Base-by-base conservation (phyloP, 2,888 invertebrate species). In the Noctua comes region DNA sequence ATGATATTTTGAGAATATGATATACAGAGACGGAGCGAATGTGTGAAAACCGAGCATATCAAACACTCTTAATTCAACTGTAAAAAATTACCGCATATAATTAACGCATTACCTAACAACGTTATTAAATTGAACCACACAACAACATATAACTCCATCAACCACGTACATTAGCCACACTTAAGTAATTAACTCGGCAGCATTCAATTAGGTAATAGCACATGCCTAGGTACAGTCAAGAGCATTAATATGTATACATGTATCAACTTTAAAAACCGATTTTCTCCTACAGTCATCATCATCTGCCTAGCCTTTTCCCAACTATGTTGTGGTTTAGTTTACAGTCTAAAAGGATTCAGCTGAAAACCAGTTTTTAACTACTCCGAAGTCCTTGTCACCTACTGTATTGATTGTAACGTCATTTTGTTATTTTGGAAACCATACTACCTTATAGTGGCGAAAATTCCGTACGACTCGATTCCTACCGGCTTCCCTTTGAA, bases 21-120 rank as follows among this genome's bases (percentile, higher is more conserved):
- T n/a, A n/a, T n/a, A n/a, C n/a, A n/a, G n/a, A n/a, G n/a, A n/a
- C n/a, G n/a, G n/a, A n/a, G n/a, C n/a, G n/a, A n/a, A 10, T 24
- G 3, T 54, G 5, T n/a, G 13, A n/a, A n/a, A 57, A n/a, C n/a
- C 1, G n/a, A n/a, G 5, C 57, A 57, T 57, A 4, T 57, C n/a
- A n/a, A 57, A 11, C 11, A 54, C 54, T n/a, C 24, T 24, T 24
- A 10, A 54, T 57, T 57, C n/a, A n/a, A 27, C 59, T 59, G 59
- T 59, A 16, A 27, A n/a, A n/a, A n/a, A n/a, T n/a, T n/a, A n/a
- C n/a, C n/a, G n/a, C n/a, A n/a, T n/a, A n/a, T n/a, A n/a, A n/a
- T n/a, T n/a, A n/a, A n/a, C n/a, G n/a, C 31, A 83, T 77, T 77
- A 77, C 31, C 57, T 69, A 83, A 65, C 48, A 16, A 51, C 13